These are phyloP conservation scores for Macrosoma leucophasiata DNA, from an alignment of 2,888 invertebrate species.

Conservation along the genomic window DNA sequence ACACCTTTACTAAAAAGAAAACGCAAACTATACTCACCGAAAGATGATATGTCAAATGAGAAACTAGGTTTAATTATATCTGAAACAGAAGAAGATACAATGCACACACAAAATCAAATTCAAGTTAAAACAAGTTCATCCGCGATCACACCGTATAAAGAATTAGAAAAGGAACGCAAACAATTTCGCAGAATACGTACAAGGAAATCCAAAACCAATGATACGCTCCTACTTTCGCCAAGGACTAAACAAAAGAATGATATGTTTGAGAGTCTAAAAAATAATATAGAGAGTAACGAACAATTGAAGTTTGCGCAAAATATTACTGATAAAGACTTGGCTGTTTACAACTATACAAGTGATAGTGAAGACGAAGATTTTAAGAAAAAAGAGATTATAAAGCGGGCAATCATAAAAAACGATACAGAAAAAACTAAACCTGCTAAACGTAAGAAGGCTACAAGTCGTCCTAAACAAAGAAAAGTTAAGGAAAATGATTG, in stretches of 20 bases:
- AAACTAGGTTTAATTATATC: constrained; percentile 26
- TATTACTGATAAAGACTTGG: constrained; percentile 27
- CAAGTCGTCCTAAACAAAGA: no score
- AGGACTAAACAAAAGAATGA: constrained; percentile 40
- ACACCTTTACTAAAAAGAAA: constrained; percentile 34
- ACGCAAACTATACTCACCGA: constrained; percentile 59
- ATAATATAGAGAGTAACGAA: constrained; percentile 35
- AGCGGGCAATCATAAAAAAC: constrained; percentile 7
- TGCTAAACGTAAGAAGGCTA: constrained; percentile 23
- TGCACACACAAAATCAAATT: constrained; percentile 19
- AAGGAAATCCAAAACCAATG: constrained; percentile 27
- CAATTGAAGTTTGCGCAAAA: constrained; percentile 35
- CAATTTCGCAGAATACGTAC: constrained; percentile 31
- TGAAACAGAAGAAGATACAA: constrained; percentile 21
- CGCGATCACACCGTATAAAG: constrained; percentile 45
- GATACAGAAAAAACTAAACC: constrained; percentile 14
- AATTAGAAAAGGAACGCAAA: constrained; percentile 45
- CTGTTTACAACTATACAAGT: constrained; percentile 48
- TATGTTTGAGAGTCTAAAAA: constrained; percentile 48
- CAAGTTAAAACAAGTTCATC: constrained; percentile 31
- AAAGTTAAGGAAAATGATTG: no score
- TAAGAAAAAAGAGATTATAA: constrained; percentile 34
- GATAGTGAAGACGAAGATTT: constrained; percentile 60
- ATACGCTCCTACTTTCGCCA: constrained; percentile 34
- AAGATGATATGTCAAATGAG: constrained; percentile 34